phyloP scores from a whole-genome alignment of 2,888 invertebrate species.

The Copidosoma aretas region DNA sequence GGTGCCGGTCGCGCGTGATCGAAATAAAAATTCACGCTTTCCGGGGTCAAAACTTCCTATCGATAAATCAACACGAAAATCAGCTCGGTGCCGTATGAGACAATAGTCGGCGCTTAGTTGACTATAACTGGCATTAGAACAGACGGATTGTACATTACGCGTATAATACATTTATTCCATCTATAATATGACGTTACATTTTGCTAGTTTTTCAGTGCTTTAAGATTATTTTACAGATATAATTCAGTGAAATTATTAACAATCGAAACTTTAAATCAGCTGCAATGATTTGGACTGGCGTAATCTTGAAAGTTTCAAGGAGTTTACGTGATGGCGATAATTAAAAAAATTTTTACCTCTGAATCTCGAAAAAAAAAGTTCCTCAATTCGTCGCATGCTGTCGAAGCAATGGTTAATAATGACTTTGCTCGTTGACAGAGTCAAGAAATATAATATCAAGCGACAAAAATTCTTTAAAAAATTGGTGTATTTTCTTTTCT shows the following conservation, averaged over 20 bases:
- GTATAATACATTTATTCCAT: too few relatives aligned
- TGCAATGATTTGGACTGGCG: background rate
- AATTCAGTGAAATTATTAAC: background rate
- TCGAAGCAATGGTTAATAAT: conserved; percentile 7
- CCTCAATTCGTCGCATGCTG: conserved; percentile 6
- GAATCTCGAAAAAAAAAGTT: conserved; percentile 15
- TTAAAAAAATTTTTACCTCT: conserved; percentile 16
- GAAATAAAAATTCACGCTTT: too few relatives aligned
- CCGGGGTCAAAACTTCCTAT: conserved; percentile 34
- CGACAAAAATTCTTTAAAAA: too few relatives aligned
- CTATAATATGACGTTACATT: too few relatives aligned
- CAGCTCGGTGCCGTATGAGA: conserved; percentile 20
- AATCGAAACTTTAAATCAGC: background rate
- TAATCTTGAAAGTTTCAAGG: background rate
- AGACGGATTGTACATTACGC: conserved; percentile 5
- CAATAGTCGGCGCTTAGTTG: conserved; percentile 8
- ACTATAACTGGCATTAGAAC: background rate
- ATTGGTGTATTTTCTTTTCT: too few relatives aligned
- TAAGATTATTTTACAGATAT: too few relatives aligned
- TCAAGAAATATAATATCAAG: too few relatives aligned
- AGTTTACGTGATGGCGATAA: conserved; percentile 19
- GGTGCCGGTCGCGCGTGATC: too few relatives aligned
- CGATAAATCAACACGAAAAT: conserved; percentile 31
- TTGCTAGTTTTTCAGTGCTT: too few relatives aligned
- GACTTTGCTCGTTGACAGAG: conserved; percentile 15